Percentiles rank a stretch among this genome's conserved stretches.
Conservation (phyloP, 2,113 vertebrate genomes). For the Onychorhynchus coronatus region DNA sequence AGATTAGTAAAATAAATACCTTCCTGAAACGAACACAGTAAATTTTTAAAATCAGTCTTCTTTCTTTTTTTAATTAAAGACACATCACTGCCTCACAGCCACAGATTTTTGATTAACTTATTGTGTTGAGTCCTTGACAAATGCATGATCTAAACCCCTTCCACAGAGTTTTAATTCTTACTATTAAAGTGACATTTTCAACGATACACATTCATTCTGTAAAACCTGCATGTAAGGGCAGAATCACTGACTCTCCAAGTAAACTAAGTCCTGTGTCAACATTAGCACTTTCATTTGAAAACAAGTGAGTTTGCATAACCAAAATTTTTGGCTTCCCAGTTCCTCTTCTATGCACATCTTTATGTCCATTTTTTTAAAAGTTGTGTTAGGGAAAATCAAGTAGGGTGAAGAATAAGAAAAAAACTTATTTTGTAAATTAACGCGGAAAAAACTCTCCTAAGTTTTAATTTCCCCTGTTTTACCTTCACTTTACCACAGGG, state of each 20-base stretch:
- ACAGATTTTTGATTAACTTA: background rate
- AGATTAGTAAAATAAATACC: background rate
- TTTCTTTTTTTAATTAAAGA: background rate
- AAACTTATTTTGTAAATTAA: background rate
- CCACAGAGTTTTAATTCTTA: background rate
- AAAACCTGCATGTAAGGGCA: background rate
- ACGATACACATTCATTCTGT: background rate
- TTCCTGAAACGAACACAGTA: background rate
- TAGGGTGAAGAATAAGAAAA: background rate
- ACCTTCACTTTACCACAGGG: background rate
- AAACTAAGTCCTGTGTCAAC: background rate
- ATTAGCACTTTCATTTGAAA: background rate
- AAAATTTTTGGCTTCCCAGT: background rate
- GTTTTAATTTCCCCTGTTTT: background rate
- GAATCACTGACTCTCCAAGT: background rate
- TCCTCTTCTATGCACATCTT: background rate
- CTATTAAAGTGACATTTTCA: background rate
- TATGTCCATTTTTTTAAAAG: background rate
- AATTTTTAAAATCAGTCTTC: background rate
- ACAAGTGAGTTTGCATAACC: rapidly evolving
- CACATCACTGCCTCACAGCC: background rate
- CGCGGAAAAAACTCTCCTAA: background rate
- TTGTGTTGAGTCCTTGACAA: background rate
- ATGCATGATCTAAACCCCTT: background rate
- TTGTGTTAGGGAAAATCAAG: background rate